Conservation (phyloP, 2,113 vertebrate species). For the Phrynosoma blainvillii region DNA sequence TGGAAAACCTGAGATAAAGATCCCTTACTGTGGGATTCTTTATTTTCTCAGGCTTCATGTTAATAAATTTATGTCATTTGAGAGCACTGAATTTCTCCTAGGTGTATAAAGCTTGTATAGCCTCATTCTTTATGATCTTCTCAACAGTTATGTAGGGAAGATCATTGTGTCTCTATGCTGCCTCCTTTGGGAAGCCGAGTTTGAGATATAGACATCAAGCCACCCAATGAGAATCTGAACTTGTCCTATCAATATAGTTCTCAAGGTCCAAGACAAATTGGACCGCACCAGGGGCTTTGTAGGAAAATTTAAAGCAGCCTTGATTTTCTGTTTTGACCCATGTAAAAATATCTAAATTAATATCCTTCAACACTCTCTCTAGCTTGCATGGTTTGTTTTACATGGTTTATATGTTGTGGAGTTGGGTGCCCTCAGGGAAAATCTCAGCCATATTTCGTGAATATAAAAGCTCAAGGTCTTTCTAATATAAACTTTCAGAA, state of each 20-base stretch:
- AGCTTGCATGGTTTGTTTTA: background rate
- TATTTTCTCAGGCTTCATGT: background rate
- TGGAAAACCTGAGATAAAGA: background rate
- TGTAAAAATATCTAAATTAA: constrained; percentile 32
- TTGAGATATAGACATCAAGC: constrained; percentile 4
- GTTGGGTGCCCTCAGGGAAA: constrained; percentile 2
- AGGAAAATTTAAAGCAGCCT: constrained; percentile 29
- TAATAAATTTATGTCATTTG: background rate
- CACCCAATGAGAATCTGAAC: constrained; percentile 16
- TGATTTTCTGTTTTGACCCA: constrained; percentile 22
- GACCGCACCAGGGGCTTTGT: background rate
- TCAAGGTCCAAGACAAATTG: background rate
- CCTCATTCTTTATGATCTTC: constrained; percentile 1
- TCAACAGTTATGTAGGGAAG: background rate
- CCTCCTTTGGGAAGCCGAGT: background rate
- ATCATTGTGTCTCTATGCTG: background rate
- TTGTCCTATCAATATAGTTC: constrained; percentile 7
- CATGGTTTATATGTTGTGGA: background rate
- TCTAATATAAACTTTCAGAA: constrained; percentile 37
- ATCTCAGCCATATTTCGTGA: constrained; percentile 13
- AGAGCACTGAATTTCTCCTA: background rate
- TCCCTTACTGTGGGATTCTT: background rate
- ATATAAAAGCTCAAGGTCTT: constrained; percentile 21
- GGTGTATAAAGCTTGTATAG: background rate
- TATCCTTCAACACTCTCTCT: constrained; percentile 29